Conservation (phyloP, 2,888 invertebrate species). For the Spodoptera littoralis region DNA sequence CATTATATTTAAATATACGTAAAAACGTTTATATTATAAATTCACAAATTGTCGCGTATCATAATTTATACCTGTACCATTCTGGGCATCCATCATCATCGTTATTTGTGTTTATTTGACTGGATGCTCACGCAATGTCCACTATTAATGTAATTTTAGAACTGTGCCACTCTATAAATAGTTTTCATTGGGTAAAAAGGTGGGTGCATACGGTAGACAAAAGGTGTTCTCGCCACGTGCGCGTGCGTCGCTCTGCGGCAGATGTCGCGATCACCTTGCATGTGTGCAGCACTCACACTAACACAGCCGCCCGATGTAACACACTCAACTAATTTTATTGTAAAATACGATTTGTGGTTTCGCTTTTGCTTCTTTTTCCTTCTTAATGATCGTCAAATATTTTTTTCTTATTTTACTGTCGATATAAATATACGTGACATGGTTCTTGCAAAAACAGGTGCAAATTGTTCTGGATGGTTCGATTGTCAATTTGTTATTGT, state of each 20-base stretch:
- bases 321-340: constrained; percentile 49
- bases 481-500: neutral
- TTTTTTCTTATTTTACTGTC: constrained; percentile 31
- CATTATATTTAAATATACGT: no score
- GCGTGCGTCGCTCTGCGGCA: constrained; percentile 70
- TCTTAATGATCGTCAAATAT: constrained; percentile 6
- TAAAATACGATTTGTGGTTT: constrained; percentile 51
- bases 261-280: constrained; percentile 67
- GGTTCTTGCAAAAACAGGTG: neutral
- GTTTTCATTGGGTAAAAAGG: constrained; percentile 76
- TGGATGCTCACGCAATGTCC: constrained; percentile 34
- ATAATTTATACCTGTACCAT: constrained; percentile 15
- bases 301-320: constrained; percentile 23
- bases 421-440: constrained; percentile 13
- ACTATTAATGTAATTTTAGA: constrained; percentile 66
- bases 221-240: constrained; percentile 85
- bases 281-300: constrained; percentile 32
- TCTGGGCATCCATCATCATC: constrained; percentile 7
- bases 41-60: no score
- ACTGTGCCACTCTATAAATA: constrained; percentile 81
- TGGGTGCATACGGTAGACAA: constrained; percentile 77
- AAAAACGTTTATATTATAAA: no score
- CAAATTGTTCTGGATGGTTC: neutral
- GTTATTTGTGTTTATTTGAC: constrained; percentile 23
- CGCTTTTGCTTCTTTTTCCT: constrained; percentile 31